These are phyloP conservation scores for Drosophila demipolita DNA, from an alignment of 2,888 invertebrate genomes.

Conservation along the genomic window DNA sequence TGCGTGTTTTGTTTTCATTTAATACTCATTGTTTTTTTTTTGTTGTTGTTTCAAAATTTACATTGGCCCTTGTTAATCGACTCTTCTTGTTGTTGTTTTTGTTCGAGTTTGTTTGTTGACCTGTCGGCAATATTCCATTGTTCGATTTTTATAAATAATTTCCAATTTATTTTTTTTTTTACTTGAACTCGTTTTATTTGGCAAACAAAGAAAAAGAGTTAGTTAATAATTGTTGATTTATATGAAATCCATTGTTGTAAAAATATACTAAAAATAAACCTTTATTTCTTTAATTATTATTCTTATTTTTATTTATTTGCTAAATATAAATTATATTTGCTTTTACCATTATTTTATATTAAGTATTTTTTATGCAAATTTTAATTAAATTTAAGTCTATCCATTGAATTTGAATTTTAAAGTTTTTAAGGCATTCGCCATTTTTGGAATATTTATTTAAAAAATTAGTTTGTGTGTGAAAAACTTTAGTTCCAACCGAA, in stretches of 20 bases:
- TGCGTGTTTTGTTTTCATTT: constrained; percentile 34
- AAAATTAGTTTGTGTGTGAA: neutral
- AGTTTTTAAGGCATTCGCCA: neutral
- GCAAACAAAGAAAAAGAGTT: neutral
- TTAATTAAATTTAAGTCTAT: neutral
- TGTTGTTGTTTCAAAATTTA: constrained; percentile 8
- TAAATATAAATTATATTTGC: neutral
- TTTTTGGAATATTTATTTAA: neutral
- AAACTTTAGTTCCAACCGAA: neutral
- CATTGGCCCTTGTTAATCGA: constrained; percentile 40
- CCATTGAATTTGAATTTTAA: neutral
- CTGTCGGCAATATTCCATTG: constrained; percentile 8
- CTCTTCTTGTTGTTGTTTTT: neutral
- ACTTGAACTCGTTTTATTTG: neutral
- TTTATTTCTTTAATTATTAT: neutral
- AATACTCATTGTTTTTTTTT: constrained; percentile 22
- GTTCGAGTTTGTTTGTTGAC: neutral
- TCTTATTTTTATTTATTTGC: neutral
- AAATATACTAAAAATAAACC: neutral
- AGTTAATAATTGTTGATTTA: neutral
- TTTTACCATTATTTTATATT: too few relatives aligned
- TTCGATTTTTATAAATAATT: neutral
- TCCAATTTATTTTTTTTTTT: neutral
- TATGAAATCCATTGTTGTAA: neutral
- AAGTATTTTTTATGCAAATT: too few relatives aligned